A percentile compares a stretch with the other conserved stretches of the same genome.
Conservation (phyloP, 2,888 invertebrate genomes). For the Geophilus truncorum region DNA sequence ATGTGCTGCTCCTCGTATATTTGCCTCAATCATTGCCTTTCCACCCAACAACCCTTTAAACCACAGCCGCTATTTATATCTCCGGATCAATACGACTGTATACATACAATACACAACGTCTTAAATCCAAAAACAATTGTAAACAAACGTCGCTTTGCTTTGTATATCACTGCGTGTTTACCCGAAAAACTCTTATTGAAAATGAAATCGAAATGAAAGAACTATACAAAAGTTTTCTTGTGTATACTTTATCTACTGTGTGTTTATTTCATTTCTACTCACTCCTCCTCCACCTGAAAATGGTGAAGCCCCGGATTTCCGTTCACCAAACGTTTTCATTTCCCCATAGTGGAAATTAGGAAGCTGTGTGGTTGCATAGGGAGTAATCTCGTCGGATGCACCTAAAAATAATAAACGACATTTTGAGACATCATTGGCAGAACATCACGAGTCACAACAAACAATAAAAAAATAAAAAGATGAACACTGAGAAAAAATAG, state of each 20-base stretch:
- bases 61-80: background rate
- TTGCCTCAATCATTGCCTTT: background rate
- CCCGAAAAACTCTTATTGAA: too few species aligned
- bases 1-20: background rate
- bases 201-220: too few species aligned
- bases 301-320: slow-evolving; percentile 31
- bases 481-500: background rate
- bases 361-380: slow-evolving; percentile 33
- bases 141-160: too few species aligned
- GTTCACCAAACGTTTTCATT: slow-evolving; percentile 34
- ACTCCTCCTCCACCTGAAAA: slow-evolving; percentile 28
- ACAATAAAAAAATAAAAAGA: background rate
- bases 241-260: background rate
- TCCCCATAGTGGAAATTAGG: slow-evolving; percentile 34
- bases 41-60: background rate
- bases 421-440: background rate
- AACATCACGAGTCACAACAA: background rate
- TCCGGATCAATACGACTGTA: too few species aligned
- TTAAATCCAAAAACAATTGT: too few species aligned
- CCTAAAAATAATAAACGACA: slow-evolving; percentile 18
- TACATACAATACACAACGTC: too few species aligned
- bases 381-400: slow-evolving; percentile 30
- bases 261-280: background rate
- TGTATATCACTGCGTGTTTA: too few species aligned
- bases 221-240: too few species aligned